Percentiles rank a stretch among this genome's conserved stretches.
These are phyloP conservation scores for Oscheius sp. DNA, from an alignment of 2,888 invertebrate species.

Conservation along the genomic window DNA sequence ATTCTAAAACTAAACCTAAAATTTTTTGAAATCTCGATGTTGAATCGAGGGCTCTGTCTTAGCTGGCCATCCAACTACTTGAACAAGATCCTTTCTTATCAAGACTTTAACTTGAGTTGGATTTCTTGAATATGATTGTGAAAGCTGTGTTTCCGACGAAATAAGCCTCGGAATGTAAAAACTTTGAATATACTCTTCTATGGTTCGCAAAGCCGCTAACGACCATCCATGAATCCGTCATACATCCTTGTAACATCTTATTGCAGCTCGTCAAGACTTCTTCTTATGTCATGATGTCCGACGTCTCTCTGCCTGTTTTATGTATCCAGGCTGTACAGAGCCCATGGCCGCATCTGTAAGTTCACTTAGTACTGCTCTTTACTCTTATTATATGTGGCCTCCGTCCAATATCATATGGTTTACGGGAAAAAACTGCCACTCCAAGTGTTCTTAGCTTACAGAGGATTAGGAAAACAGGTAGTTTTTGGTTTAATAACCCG, in stretches of 20 bases:
- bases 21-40: no score
- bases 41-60: no score
- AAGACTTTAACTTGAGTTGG: no score
- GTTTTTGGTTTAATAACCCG: neutral
- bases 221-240: no score
- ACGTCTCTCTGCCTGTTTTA: slow-evolving; percentile 57
- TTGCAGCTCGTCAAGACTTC: slow-evolving; percentile 39
- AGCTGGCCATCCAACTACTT: no score
- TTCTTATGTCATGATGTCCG: slow-evolving; percentile 61
- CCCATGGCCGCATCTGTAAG: slow-evolving; percentile 54
- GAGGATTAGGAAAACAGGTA: slow-evolving; percentile 61
- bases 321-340: slow-evolving; percentile 57
- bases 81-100: no score
- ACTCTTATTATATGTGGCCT: slow-evolving; percentile 48
- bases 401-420: slow-evolving; percentile 65
- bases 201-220: no score
- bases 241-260: neutral
- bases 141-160: no score
- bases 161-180: no score
- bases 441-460: slow-evolving; percentile 59
- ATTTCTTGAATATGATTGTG: no score
- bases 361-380: neutral
- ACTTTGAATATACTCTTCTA: no score
- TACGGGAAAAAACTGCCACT: slow-evolving; percentile 61
- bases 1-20: no score